A percentile compares a stretch with the other conserved stretches of the same genome.
These are phyloP conservation scores for Drosophila rubida DNA, from an alignment of 2,888 invertebrate genomes.

Conservation along the genomic window DNA sequence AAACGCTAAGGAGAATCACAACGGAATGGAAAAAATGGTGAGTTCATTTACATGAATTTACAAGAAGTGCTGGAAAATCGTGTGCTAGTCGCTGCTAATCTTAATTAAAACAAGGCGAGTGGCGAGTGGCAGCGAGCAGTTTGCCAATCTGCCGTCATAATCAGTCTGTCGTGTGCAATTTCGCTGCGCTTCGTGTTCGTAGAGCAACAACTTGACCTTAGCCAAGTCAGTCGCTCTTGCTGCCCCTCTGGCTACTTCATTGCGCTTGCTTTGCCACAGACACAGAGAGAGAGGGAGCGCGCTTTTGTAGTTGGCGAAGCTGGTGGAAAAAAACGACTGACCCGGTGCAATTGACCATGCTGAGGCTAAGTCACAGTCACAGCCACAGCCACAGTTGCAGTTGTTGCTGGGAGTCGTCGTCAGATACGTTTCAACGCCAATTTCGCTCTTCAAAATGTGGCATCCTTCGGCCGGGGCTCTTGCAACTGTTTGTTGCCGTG, in stretches of 20 bases:
- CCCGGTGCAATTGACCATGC: constrained; percentile 76
- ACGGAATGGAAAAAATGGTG: constrained; percentile 78
- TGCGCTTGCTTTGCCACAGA: constrained; percentile 66
- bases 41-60: constrained; percentile 32
- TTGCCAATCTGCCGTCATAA: constrained; percentile 31
- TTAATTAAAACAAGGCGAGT: constrained; percentile 26
- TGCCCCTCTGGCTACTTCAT: constrained; percentile 62
- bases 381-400: neutral
- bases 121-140: too few species aligned
- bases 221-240: constrained; percentile 18
- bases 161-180: constrained; percentile 32
- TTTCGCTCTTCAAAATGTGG: constrained; percentile 72
- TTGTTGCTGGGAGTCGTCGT: constrained; percentile 22
- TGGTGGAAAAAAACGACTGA: constrained; percentile 41
- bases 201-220: constrained; percentile 68
- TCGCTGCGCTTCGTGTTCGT: constrained; percentile 15
- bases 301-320: constrained; percentile 8
- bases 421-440: constrained; percentile 80
- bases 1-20: constrained; percentile 35
- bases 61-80: neutral
- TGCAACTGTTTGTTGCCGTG: constrained; percentile 62
- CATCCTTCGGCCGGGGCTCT: constrained; percentile 40
- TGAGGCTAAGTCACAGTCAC: constrained; percentile 24
- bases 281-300: constrained; percentile 8
- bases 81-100: neutral